These are phyloP conservation scores for Cyprinodon tularosa DNA, from an alignment of 2,113 vertebrate genomes.

Conservation along the genomic window DNA sequence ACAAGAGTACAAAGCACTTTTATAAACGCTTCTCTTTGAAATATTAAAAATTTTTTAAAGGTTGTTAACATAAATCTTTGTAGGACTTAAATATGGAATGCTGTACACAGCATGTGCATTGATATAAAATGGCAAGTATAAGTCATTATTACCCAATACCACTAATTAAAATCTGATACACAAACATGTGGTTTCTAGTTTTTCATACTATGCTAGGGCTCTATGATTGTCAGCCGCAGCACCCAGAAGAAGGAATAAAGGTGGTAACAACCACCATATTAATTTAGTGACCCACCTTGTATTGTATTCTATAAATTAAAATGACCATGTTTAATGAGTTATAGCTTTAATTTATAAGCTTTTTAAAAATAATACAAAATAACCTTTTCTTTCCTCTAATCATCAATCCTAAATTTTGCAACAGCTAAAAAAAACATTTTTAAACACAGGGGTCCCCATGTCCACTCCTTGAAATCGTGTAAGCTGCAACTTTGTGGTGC, in stretches of 20 bases:
- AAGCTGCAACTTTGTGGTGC: too few relatives aligned
- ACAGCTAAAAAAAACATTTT: too few relatives aligned
- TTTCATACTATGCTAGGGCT: conserved; percentile 31
- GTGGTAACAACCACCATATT: not conserved
- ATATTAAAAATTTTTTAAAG: not conserved
- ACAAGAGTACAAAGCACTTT: conserved; percentile 12
- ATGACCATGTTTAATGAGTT: too few relatives aligned
- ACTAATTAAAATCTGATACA: conserved; percentile 54
- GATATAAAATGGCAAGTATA: conserved; percentile 52
- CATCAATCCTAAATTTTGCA: too few relatives aligned
- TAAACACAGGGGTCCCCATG: too few relatives aligned
- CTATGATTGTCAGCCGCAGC: not conserved
- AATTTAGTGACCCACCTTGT: not conserved
- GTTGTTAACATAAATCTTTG: conserved; percentile 11
- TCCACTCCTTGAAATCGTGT: too few relatives aligned
- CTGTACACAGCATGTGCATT: conserved; percentile 38
- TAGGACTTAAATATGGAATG: conserved; percentile 20
- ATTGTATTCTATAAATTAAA: too few relatives aligned
- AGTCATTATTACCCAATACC: conserved; percentile 47
- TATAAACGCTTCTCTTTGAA: conserved; percentile 3
- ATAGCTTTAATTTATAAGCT: too few relatives aligned
- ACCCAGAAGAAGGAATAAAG: not conserved
- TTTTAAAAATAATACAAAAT: too few relatives aligned
- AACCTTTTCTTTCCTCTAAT: too few relatives aligned
- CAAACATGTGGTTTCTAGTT: conserved; percentile 37